Conservation (phyloP, 2,113 vertebrate genomes). For the Salvelinus namaycush region DNA sequence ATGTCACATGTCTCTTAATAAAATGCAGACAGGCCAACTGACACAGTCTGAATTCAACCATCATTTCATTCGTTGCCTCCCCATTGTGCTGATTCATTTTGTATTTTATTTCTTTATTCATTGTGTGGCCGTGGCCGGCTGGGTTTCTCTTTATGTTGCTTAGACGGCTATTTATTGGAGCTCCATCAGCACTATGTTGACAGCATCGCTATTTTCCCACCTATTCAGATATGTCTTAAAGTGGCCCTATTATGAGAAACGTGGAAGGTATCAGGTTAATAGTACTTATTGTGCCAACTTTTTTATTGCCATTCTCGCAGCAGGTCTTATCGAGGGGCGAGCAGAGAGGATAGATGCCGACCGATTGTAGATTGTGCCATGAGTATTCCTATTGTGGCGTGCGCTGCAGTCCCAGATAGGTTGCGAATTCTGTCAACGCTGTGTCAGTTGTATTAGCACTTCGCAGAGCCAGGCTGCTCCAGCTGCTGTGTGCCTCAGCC, state of each 20-base stretch:
- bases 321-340: slow-evolving; percentile 60
- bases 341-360: slow-evolving; percentile 71
- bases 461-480: slow-evolving; percentile 82
- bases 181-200: slow-evolving; percentile 63
- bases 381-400: slow-evolving; percentile 63
- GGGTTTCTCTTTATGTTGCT: slow-evolving; percentile 51
- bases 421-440: slow-evolving; percentile 65
- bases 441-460: slow-evolving; percentile 82
- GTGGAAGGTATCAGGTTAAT: slow-evolving; percentile 65
- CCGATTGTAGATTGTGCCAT: slow-evolving; percentile 71
- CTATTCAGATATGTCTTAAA: slow-evolving; percentile 67
- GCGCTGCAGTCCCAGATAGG: slow-evolving; percentile 60
- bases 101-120: slow-evolving; percentile 72
- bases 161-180: slow-evolving; percentile 67
- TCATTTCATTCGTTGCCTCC: slow-evolving; percentile 60
- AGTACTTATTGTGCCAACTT: slow-evolving; percentile 79
- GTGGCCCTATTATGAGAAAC: slow-evolving; percentile 60
- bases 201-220: slow-evolving; percentile 59
- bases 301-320: slow-evolving; percentile 65
- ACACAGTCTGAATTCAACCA: slow-evolving; percentile 51
- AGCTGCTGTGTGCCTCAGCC: slow-evolving; percentile 84
- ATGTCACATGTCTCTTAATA: slow-evolving; percentile 57
- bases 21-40: slow-evolving; percentile 46
- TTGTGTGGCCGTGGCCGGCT: slow-evolving; percentile 44
- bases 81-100: slow-evolving; percentile 72